Conservation (phyloP, 2,113 vertebrate genomes). For the Barnardius zonarius region DNA sequence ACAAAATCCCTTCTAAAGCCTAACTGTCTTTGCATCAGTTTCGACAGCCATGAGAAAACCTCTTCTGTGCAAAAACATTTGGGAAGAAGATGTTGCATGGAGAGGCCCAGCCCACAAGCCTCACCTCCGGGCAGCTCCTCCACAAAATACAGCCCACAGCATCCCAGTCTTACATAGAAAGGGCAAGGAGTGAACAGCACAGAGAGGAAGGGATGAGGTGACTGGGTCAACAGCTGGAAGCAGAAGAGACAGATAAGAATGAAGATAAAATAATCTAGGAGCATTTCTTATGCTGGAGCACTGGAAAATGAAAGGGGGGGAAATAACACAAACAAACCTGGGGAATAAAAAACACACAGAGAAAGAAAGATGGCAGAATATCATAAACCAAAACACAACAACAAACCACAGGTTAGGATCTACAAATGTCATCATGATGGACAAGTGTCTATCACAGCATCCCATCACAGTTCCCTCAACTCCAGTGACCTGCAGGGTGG, state of each 20-base stretch:
- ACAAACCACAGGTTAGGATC: not conserved
- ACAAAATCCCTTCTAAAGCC: not conserved
- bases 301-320: not conserved
- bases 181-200: not conserved
- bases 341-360: not conserved
- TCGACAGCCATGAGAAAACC: not conserved
- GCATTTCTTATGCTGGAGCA: not conserved
- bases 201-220: not conserved
- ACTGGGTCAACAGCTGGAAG: not conserved
- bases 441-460: not conserved
- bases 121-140: not conserved
- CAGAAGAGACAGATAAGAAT: not conserved
- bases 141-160: not conserved
- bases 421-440: not conserved
- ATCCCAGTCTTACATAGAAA: not conserved
- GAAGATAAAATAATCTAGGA: not conserved
- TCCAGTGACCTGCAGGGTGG: not conserved
- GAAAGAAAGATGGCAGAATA: not conserved
- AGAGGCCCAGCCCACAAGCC: not conserved
- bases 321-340: not conserved
- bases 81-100: not conserved
- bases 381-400: not conserved
- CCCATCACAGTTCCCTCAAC: not conserved
- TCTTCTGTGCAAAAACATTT: not conserved
- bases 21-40: not conserved